Conservation (phyloP, 2,113 vertebrate species). For the Oryzias celebensis region DNA sequence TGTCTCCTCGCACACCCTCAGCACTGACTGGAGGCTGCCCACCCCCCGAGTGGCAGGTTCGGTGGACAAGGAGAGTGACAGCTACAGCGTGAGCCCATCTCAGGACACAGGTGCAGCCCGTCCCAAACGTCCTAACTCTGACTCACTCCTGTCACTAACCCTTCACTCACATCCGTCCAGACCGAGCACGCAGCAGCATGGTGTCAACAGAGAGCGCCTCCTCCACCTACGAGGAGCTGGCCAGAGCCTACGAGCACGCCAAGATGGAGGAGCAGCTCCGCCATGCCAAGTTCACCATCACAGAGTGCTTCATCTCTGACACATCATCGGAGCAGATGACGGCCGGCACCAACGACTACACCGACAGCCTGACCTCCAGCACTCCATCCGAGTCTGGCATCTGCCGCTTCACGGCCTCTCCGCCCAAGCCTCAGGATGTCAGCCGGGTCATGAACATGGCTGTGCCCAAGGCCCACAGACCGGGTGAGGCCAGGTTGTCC, state of each 20-base stretch:
- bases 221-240: constrained; percentile 97
- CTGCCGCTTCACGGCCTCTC: constrained; percentile 97
- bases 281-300: constrained; percentile 99
- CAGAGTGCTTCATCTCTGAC: constrained; percentile 99
- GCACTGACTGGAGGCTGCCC: constrained; percentile 96
- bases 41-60: constrained; percentile 91
- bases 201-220: constrained; percentile 99
- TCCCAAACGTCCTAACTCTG: not conserved
- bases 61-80: constrained; percentile 97
- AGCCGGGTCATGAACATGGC: constrained; percentile 96
- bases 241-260: constrained; percentile 95
- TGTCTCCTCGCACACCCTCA: constrained; percentile 94
- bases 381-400: constrained; percentile 98
- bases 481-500: constrained; percentile 82
- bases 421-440: constrained; percentile 96
- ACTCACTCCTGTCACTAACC: constrained; percentile 43
- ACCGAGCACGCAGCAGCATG: constrained; percentile 97
- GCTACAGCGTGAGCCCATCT: constrained; percentile 98
- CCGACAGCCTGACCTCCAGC: constrained; percentile 97
- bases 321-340: constrained; percentile 98
- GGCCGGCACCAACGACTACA: constrained; percentile 98
- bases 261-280: constrained; percentile 98
- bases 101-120: constrained; percentile 91
- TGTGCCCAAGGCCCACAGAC: constrained; percentile 96
- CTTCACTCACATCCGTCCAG: constrained; percentile 67